Evolutionary conservation across 2,888 invertebrate species (phyloP).

Genomic region (Drosophila austrosaltans): DNA sequence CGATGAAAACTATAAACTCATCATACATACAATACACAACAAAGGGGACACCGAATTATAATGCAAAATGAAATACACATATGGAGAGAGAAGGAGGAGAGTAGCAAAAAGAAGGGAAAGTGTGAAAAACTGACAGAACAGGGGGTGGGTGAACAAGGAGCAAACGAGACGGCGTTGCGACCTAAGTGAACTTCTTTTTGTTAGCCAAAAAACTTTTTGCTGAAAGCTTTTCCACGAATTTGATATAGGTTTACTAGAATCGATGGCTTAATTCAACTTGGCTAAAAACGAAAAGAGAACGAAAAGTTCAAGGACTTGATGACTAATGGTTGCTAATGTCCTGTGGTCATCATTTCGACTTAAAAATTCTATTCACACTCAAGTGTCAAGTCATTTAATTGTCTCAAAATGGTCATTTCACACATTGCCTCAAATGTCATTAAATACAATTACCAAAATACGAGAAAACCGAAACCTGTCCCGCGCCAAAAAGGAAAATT

Average conservation of each 20-base stretch:
- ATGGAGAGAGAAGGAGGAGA: neutral
- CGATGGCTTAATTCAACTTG: constrained; percentile 8
- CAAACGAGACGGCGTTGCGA: constrained; percentile 20
- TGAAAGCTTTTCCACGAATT: constrained; percentile 15
- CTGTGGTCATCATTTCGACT: constrained; percentile 3
- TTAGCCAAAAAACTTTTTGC: constrained; percentile 22
- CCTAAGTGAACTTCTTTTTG: constrained; percentile 47
- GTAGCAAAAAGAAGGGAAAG: neutral
- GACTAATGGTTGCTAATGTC: constrained; percentile 38
- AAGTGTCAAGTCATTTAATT: constrained; percentile 37
- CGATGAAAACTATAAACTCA: constrained; percentile 18
- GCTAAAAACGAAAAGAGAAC: neutral
- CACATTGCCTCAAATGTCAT: constrained; percentile 23
- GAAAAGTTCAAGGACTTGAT: constrained; percentile 15
- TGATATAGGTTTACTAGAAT: constrained; percentile 35
- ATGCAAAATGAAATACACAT: neutral
- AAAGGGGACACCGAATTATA: constrained; percentile 1
- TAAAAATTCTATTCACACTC: constrained; percentile 8
- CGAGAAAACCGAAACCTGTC: neutral
- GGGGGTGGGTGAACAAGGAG: constrained; percentile 16
- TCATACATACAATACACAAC: neutral
- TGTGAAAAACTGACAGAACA: neutral
- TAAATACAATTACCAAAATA: constrained; percentile 41
- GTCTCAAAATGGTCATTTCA: constrained; percentile 31
- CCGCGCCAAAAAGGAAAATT: too few species aligned